Base-by-base conservation (phyloP, 2,888 invertebrate species). In the Monochamus alternatus region DNA sequence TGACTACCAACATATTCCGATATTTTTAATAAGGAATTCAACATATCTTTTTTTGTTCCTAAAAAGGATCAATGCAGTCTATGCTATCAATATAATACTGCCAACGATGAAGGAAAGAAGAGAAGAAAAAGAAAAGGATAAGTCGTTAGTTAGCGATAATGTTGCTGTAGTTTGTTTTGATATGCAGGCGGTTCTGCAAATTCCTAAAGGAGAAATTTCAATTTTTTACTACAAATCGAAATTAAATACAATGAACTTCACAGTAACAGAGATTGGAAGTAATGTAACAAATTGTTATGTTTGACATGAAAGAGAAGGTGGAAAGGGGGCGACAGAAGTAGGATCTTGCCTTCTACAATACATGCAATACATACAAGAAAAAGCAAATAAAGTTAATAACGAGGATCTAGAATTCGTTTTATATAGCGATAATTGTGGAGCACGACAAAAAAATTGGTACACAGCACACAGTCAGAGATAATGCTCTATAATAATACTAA, bases 271-370 rank as follows among this genome's bases (percentile, higher is more conserved):
- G 52, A 47, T 80, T 51, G 5, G 51, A 38, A 22, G 14, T 55
- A 32, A 58, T 43, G 43, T 64, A 63, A 80, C 78, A 38, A 81
- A 85, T 43, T 75, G 84, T 77, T 86, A 82, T 79, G 79, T 87
- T 51, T 87, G 87, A 86, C 83, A 87, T 73, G 85, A 31, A 60
- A 3, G 31, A 12, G 32, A 60, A 32, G 60, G 60, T 32, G 32
- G 32, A 31, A 60, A 32, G 32, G 60, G 32, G 32, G 31, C 60
- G 31, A 31, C 31, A 30, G 32, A 30, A 60, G 31, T 60, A 12
- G 60, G 60, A 30, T 32, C 31, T 60, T 60, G 31, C 31, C 12
- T 60, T 60, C 32, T 30, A 32, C 31, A 32, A 32, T 60, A 60
- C 60, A 4, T 60, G 32, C 31, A 32, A 32, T 60, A 60, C 60